Percentiles rank a stretch among this genome's conserved stretches.
Evolutionary conservation across 2,797 vertebrate species (phyloP).

Genomic region (Cynodonichthys magdalenae): DNA sequence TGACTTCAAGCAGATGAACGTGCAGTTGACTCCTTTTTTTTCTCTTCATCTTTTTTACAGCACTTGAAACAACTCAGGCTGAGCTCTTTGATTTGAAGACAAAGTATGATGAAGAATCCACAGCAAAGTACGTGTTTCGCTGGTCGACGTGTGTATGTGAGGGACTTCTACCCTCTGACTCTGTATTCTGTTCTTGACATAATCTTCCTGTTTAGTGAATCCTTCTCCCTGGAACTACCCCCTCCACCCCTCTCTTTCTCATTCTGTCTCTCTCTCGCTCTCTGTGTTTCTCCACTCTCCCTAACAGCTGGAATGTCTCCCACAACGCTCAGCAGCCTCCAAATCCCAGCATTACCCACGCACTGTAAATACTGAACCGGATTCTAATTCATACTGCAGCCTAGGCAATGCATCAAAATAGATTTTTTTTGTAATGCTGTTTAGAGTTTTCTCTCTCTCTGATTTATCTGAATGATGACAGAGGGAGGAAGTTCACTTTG

Average conservation of each 20-base stretch:
- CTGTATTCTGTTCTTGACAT: conserved; percentile 67
- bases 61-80: conserved; percentile 96
- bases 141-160: conserved; percentile 53
- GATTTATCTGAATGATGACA: conserved; percentile 32
- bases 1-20: conserved; percentile 5
- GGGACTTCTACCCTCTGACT: conserved; percentile 60
- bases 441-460: conserved; percentile 25
- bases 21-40: neutral
- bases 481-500: conserved; percentile 34
- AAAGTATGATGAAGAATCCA: conserved; percentile 98
- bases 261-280: conserved; percentile 35
- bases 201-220: conserved; percentile 74
- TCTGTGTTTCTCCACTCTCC: conserved; percentile 27
- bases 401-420: conserved; percentile 45
- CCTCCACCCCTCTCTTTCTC: conserved; percentile 51
- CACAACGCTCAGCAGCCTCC: conserved; percentile 60
- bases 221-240: conserved; percentile 67
- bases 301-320: conserved; percentile 73
- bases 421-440: conserved; percentile 14
- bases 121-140: conserved; percentile 91
- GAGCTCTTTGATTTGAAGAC: conserved; percentile 99
- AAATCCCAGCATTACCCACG: conserved; percentile 69
- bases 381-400: conserved; percentile 54
- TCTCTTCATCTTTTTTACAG: conserved; percentile 71
- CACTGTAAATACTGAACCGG: conserved; percentile 69